phyloP scores from a whole-genome alignment of 2,888 invertebrate genomes.

The Camptogramma bilineatum region DNA sequence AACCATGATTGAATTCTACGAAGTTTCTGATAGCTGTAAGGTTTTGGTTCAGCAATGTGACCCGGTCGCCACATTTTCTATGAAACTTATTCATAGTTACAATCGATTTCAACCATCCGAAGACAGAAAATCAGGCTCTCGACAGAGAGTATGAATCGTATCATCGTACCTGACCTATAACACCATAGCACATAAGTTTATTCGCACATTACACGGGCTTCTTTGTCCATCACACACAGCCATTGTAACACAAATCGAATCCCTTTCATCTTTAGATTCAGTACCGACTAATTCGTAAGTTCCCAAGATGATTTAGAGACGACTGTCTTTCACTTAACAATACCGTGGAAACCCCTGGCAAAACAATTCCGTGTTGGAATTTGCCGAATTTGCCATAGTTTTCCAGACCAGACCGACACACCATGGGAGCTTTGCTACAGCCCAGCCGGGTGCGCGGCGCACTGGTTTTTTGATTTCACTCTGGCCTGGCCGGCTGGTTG shows the following conservation, averaged over 20 bases:
- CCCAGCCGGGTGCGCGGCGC: too few species aligned
- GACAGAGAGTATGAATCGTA: neutral
- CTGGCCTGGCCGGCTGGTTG: too few species aligned
- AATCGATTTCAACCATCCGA: slow-evolving; percentile 9
- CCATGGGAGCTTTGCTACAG: too few species aligned
- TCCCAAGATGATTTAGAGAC: neutral
- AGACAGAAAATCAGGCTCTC: neutral
- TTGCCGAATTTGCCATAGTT: too few species aligned
- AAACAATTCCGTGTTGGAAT: too few species aligned
- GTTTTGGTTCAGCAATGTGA: slow-evolving; percentile 93
- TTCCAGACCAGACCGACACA: too few species aligned
- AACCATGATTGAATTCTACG: slow-evolving; percentile 94
- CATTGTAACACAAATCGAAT: neutral
- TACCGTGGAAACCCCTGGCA: too few species aligned
- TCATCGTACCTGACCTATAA: slow-evolving; percentile 15
- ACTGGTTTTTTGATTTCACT: too few species aligned
- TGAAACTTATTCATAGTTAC: slow-evolving; percentile 87
- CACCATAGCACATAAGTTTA: slow-evolving; percentile 11
- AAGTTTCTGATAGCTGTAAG: slow-evolving; percentile 92
- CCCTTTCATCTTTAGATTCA: neutral
- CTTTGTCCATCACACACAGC: slow-evolving; percentile 3
- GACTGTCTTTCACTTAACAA: too few species aligned
- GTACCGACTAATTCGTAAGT: neutral
- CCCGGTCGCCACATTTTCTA: slow-evolving; percentile 93
- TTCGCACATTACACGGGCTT: slow-evolving; percentile 7